phyloP scores from a whole-genome alignment of 1,140 invertebrate species.

The Eciton burchellii region DNA sequence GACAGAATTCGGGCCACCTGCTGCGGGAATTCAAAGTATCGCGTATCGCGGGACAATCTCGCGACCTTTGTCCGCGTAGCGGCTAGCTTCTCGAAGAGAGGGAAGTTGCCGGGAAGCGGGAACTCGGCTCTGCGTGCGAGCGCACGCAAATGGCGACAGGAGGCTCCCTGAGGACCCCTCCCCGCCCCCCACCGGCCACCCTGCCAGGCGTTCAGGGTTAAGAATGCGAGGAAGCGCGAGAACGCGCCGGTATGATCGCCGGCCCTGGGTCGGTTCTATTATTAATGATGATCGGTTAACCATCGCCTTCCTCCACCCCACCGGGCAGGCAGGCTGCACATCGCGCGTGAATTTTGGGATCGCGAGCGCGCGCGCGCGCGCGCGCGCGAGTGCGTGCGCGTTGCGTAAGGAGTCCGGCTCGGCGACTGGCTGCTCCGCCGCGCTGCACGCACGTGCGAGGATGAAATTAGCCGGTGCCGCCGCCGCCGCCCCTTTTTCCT shows the following conservation, averaged over 20 bases:
- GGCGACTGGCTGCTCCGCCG: slow-evolving; percentile 12
- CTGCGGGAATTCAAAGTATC: too few relatives aligned
- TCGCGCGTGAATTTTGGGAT: slow-evolving; percentile 64
- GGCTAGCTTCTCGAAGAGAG: too few relatives aligned
- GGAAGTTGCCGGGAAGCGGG: too few relatives aligned
- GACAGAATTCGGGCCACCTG: too few relatives aligned
- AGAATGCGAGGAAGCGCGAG: neutral
- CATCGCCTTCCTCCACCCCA: slow-evolving; percentile 30
- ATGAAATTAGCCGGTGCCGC: slow-evolving; percentile 80
- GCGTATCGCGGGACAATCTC: too few relatives aligned
- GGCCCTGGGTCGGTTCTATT: slow-evolving; percentile 39
- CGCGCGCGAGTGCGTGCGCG: slow-evolving; percentile 59
- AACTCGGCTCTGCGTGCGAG: too few relatives aligned
- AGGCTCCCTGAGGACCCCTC: too few relatives aligned
- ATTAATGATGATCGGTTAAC: slow-evolving; percentile 61
- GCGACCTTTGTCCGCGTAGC: too few relatives aligned
- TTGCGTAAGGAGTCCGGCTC: slow-evolving; percentile 78
- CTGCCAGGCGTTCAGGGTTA: neutral
- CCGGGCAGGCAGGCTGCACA: slow-evolving; percentile 1
- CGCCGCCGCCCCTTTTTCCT: slow-evolving; percentile 50
- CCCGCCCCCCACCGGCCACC: too few relatives aligned
- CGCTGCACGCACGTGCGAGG: slow-evolving; percentile 78
- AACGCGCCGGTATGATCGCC: neutral
- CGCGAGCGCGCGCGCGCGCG: slow-evolving; percentile 33
- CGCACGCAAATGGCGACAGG: too few relatives aligned